Evolutionary conservation across 1,140 invertebrate genomes (phyloP).

Genomic region (Zaprionus davidi): DNA sequence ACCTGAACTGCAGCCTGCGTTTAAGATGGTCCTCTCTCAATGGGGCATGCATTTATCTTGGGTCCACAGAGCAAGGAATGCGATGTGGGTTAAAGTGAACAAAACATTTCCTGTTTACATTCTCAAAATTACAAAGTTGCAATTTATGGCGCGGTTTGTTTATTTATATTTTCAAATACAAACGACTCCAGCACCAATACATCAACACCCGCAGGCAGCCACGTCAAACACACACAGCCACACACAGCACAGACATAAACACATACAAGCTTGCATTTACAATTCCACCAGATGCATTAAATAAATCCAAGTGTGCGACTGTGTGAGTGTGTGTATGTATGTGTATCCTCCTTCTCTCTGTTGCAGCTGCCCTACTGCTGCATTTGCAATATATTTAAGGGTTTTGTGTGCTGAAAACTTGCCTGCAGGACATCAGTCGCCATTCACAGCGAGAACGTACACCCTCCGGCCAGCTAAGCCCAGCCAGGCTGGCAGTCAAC

Average conservation of each 20-base stretch:
- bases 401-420: conserved; percentile 70
- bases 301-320: conserved; percentile 17
- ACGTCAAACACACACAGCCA: conserved; percentile 7
- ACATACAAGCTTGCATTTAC: conserved; percentile 35
- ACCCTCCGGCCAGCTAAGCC: not conserved
- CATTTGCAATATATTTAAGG: conserved; percentile 61
- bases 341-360: conserved; percentile 8
- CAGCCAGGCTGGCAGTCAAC: not conserved
- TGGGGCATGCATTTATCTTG: conserved; percentile 14
- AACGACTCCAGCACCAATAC: conserved; percentile 8
- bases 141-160: conserved; percentile 74
- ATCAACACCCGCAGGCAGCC: not conserved
- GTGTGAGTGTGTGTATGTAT: conserved; percentile 7
- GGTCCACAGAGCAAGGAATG: conserved; percentile 7
- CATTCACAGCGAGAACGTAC: conserved; percentile 44
- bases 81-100: conserved; percentile 35
- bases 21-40: not conserved
- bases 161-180: conserved; percentile 51
- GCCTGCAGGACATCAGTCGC: conserved; percentile 76
- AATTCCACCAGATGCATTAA: conserved; percentile 15
- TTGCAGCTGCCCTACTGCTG: conserved; percentile 20
- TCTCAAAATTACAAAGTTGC: conserved; percentile 72
- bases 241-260: conserved; percentile 41
- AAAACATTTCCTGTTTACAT: conserved; percentile 81
- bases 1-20: not conserved